Evolutionary conservation across 2,888 invertebrate species (phyloP).

Genomic region (Leptinotarsa tumamoca): DNA sequence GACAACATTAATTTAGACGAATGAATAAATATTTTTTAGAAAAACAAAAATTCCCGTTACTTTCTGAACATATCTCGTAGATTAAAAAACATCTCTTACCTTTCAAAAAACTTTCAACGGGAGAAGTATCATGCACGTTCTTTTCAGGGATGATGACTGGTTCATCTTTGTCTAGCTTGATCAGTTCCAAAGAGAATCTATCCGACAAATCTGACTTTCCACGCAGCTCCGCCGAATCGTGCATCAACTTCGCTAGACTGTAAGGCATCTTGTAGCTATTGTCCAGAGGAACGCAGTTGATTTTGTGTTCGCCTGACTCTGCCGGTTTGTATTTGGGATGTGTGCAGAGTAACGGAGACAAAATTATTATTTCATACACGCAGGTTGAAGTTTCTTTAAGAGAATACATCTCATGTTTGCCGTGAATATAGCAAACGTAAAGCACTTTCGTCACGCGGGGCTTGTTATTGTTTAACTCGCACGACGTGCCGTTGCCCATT

Average conservation of each 20-base stretch:
- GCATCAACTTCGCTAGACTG: slow-evolving; percentile 77
- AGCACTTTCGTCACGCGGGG: slow-evolving; percentile 84
- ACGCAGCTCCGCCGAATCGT: slow-evolving; percentile 78
- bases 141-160: slow-evolving; percentile 30
- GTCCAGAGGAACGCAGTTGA: slow-evolving; percentile 78
- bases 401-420: slow-evolving; percentile 92
- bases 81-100: slow-evolving; percentile 64
- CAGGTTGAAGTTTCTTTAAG: slow-evolving; percentile 94
- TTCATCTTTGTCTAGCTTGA: slow-evolving; percentile 69
- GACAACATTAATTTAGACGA: too few relatives aligned
- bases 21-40: too few relatives aligned
- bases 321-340: slow-evolving; percentile 90
- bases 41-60: too few relatives aligned
- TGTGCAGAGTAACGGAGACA: slow-evolving; percentile 87
- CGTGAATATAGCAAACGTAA: slow-evolving; percentile 90
- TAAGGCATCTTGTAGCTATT: slow-evolving; percentile 79
- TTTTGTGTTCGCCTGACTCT: slow-evolving; percentile 81
- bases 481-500: slow-evolving; percentile 90
- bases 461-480: slow-evolving; percentile 86
- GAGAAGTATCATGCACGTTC: slow-evolving; percentile 71
- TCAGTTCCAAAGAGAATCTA: slow-evolving; percentile 74
- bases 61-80: too few relatives aligned
- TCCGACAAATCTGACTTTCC: slow-evolving; percentile 67
- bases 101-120: slow-evolving; percentile 83
- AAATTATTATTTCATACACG: slow-evolving; percentile 91